Evolutionary conservation across 2,113 vertebrate species (phyloP).

Genomic region (Nestor notabilis): DNA sequence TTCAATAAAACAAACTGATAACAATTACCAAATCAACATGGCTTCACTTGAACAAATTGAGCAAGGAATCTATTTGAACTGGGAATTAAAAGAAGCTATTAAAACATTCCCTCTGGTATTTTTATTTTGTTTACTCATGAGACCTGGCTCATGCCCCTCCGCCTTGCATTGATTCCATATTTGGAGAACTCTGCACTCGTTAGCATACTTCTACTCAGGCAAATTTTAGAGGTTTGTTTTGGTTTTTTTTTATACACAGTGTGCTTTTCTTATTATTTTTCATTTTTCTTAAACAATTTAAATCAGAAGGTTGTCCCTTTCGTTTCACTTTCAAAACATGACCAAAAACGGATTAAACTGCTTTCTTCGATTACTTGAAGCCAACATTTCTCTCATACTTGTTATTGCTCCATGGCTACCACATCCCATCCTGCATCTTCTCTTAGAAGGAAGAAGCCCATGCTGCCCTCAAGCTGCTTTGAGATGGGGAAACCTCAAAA

Average conservation of each 20-base stretch:
- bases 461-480: not conserved
- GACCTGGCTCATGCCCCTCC: slow-evolving; percentile 58
- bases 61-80: slow-evolving; percentile 59
- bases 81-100: slow-evolving; percentile 69
- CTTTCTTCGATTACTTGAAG: slow-evolving; percentile 37
- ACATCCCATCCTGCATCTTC: not conserved
- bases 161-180: slow-evolving; percentile 56
- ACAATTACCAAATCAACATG: not conserved
- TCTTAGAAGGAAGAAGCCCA: not conserved
- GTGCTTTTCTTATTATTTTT: slow-evolving; percentile 25
- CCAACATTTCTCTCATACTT: not conserved
- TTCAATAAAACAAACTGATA: not conserved
- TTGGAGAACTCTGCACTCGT: slow-evolving; percentile 69
- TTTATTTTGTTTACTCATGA: slow-evolving; percentile 75
- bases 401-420: not conserved
- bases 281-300: slow-evolving; percentile 67
- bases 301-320: slow-evolving; percentile 56
- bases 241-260: slow-evolving; percentile 24
- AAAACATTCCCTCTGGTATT: slow-evolving; percentile 73
- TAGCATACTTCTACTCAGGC: slow-evolving; percentile 59
- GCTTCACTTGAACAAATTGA: slow-evolving; percentile 21
- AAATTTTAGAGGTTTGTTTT: slow-evolving; percentile 37
- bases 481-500: not conserved
- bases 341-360: slow-evolving; percentile 60
- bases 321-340: slow-evolving; percentile 53